Conservation (phyloP, 2,797 vertebrate species). For the Urocyon cinereoargenteus region DNA sequence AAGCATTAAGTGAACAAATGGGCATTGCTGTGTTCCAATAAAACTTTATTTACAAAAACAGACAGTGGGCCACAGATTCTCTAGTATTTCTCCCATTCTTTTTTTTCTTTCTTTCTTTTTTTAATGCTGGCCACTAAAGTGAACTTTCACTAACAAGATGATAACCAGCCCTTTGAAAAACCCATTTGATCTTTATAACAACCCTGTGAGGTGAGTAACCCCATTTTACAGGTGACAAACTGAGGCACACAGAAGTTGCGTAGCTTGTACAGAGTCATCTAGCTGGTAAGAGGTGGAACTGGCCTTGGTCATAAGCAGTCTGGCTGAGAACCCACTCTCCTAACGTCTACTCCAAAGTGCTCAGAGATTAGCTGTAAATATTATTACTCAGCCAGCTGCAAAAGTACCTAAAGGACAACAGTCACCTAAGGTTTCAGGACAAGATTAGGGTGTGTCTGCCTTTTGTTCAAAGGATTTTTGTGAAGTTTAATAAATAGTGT, state of each 20-base stretch:
- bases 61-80: neutral
- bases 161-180: neutral
- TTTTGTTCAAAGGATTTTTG: neutral
- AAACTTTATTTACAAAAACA: conserved; percentile 7
- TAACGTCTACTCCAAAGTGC: neutral
- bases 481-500: neutral
- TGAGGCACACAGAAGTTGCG: neutral
- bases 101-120: neutral
- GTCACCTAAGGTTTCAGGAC: neutral
- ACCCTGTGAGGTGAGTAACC: neutral
- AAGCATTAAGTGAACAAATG: neutral
- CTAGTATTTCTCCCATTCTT: neutral
- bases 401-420: neutral
- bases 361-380: neutral
- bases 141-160: neutral
- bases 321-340: neutral
- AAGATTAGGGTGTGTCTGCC: neutral
- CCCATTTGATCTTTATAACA: neutral
- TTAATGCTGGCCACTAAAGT: neutral
- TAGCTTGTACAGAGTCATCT: neutral
- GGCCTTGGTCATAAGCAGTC: neutral
- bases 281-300: neutral
- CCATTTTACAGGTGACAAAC: neutral
- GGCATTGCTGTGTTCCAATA: neutral
- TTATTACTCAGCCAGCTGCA: neutral